Base-by-base conservation (phyloP, 2,113 vertebrate species). In the Cyphomyrus plagiostoma region DNA sequence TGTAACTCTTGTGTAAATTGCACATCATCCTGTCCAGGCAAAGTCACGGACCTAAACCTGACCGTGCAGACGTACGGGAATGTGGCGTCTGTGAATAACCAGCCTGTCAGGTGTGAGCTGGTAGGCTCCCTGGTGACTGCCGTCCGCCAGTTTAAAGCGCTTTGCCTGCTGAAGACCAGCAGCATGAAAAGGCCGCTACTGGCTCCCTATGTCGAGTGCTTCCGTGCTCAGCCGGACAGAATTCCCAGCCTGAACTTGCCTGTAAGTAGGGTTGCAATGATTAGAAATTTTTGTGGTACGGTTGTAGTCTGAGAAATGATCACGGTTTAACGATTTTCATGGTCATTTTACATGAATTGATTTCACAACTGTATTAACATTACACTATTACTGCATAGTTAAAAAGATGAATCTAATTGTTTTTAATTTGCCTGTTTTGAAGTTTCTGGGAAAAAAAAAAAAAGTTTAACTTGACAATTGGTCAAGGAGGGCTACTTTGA, bases 111-210 rank as follows among this genome's bases (percentile, higher is more conserved):
- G 39, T 98, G 97, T 46, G 46, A 95, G 82, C 93, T 97, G 19
- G 90, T 97, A 87, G 96, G 96, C 84, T 97, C 96, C 66, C 89
- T 98, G 90, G 92, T 97, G 70, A 97, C 95, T 30, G 95, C 95
- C 0, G 93, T 93, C 10, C 94, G 97, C 46, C 93, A 91, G 0
- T 95, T 97, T 92, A 95, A 92, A 92, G 97, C 94, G 1, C 92
- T 98, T 0, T 94, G 95, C 15, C 88, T 95, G 4, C 84, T 97
- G 91, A 93, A 83, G 80, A 95, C 93, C 85, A 95, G 93, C 90
- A 94, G 94, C 1, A 94, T 97, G 91, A 88, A 89, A 66, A 94
- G 89, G 90, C 91, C 95, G 35, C 91, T 98, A 89, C 88, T 97
- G n/a, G 92, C 91, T 13, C 95, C 96, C 90, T 93, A 94, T 30